These are phyloP conservation scores for Emydura subglobosa DNA, from an alignment of 2,113 vertebrate species.

Conservation along the genomic window DNA sequence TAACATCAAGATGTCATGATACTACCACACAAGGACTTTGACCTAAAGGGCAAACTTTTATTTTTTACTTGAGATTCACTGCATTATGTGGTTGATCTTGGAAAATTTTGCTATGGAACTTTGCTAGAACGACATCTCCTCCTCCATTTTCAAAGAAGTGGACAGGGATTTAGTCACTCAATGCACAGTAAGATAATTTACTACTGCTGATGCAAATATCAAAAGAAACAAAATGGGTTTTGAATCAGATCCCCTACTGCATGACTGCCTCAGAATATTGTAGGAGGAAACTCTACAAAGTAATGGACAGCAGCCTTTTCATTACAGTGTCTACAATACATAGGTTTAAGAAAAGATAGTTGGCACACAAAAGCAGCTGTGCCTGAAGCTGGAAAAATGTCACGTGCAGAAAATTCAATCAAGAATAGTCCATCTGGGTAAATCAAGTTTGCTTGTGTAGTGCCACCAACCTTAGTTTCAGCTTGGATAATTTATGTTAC, in stretches of 20 bases:
- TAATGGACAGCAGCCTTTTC: slow-evolving; percentile 10
- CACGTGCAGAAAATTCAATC: background rate
- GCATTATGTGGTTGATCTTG: background rate
- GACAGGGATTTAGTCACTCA: background rate
- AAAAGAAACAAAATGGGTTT: slow-evolving; percentile 29
- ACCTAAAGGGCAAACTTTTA: background rate
- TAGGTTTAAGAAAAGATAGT: background rate
- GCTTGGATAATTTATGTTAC: background rate
- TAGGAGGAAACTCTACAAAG: slow-evolving; percentile 13
- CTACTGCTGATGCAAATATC: background rate
- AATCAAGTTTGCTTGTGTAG: background rate
- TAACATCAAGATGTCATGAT: background rate
- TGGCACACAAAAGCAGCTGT: background rate
- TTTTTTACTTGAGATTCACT: background rate
- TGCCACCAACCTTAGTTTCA: accelerated
- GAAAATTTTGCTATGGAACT: background rate
- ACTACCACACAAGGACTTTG: background rate
- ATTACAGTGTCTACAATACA: background rate
- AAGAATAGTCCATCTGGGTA: background rate
- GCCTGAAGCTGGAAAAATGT: background rate
- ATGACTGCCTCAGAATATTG: slow-evolving; percentile 25
- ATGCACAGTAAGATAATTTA: slow-evolving; percentile 9
- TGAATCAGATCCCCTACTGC: slow-evolving; percentile 19
- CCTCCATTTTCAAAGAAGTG: background rate
- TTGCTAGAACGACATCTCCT: background rate